Evolutionary conservation across 1,140 invertebrate species (phyloP), one percentile per base, ranked within the genome.

Genomic region (Battus philenor): DNA sequence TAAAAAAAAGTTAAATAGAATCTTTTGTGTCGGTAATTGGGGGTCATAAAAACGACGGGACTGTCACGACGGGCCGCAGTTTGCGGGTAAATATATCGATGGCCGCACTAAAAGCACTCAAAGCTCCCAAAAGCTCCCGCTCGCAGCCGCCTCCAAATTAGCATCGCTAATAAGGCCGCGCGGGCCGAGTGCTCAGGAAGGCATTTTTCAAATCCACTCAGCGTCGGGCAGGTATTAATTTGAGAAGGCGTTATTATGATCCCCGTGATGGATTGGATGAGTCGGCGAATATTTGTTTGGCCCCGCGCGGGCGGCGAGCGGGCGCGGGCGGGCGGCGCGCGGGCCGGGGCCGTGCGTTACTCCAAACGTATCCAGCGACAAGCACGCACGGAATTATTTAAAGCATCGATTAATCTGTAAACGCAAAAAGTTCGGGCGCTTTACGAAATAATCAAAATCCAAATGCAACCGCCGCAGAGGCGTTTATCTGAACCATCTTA

Each of bases 191-290:
- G 2, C 15, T 4, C 69, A 63, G 74, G 12, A 15, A 8, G 33
- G 30, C 47, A 58, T 73, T 62, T 73, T 64, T 64, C 52, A 64
- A 72, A 68, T 69, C 62, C 67, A 68, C 69, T 72, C 64, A 60
- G 53, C 50, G 51, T 54, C 59, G 50, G 77, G 70, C 77, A 78
- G 77, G 77, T 81, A 81, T 75, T 75, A 75, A 81, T 81, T 81
- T 78, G 70, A 66, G 64, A 52, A 59, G 58, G 63, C 63, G 64
- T 77, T 78, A 77, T 78, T 69, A 78, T 72, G 68, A 77, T 77
- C 74, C 64, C 29, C 20, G 61, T 81, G 77, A 81, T 81, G 77
- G 77, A 81, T 81, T 65, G 73, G 68, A 66, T 78, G 77, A 81
- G 47, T 72, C 32, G 55, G 66, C 72, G 50, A 66, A 63, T 74